phyloP scores from a whole-genome alignment of 2,113 vertebrate species.

The Xenopus laevis region DNA sequence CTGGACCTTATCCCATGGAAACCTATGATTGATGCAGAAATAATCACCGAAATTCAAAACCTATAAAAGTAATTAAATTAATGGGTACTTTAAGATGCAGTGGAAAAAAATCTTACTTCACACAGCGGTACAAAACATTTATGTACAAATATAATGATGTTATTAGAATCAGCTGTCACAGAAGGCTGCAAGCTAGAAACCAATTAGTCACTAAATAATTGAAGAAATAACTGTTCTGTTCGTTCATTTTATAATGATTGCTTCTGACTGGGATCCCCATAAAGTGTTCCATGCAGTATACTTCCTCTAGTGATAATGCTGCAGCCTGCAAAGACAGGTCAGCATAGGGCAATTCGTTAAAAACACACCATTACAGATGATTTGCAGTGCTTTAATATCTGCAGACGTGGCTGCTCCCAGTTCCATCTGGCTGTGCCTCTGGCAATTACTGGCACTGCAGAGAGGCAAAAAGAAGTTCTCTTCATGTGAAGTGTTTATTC shows the following conservation, averaged over 20 bases:
- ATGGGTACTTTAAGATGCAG: conserved; percentile 7
- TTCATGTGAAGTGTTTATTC: background rate
- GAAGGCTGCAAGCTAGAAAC: conserved; percentile 4
- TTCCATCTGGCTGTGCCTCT: background rate
- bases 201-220: conserved; percentile 46
- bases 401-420: background rate
- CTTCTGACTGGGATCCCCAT: conserved; percentile 41
- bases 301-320: conserved; percentile 17
- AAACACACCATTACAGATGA: background rate
- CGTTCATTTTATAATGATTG: conserved; percentile 25
- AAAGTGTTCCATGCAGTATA: conserved; percentile 14
- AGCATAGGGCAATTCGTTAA: conserved; percentile 13
- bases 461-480: background rate
- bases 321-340: conserved; percentile 10
- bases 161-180: conserved; percentile 22
- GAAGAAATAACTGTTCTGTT: conserved; percentile 22
- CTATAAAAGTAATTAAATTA: conserved; percentile 29
- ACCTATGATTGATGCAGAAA: conserved; percentile 8
- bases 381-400: conserved; percentile 12
- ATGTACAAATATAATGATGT: conserved; percentile 17
- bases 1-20: background rate
- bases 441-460: background rate
- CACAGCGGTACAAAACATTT: conserved; percentile 10
- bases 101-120: background rate
- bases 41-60: conserved; percentile 18